A percentile compares a stretch with the other conserved stretches of the same genome.
These are phyloP conservation scores for Crematogaster levior DNA, from an alignment of 2,888 invertebrate genomes.

Conservation along the genomic window DNA sequence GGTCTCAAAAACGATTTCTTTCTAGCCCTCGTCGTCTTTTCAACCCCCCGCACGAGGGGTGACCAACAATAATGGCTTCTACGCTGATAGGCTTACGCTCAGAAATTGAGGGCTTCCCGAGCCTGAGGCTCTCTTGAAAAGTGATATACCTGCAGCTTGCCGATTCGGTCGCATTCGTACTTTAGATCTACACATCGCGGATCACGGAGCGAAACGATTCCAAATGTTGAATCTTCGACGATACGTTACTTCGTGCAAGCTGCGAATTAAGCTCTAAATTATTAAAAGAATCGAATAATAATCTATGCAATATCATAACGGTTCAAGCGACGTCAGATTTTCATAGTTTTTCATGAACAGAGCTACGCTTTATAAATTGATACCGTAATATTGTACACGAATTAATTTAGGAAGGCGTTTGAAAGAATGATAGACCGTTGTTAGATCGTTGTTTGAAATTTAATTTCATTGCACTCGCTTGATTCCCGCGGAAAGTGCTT, in stretches of 20 bases:
- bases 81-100: slow-evolving; percentile 70
- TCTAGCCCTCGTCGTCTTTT: slow-evolving; percentile 61
- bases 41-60: slow-evolving; percentile 63
- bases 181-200: neutral
- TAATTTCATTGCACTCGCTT: slow-evolving; percentile 67
- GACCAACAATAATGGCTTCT: slow-evolving; percentile 71
- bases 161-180: slow-evolving; percentile 8
- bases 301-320: neutral
- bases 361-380: slow-evolving; percentile 1
- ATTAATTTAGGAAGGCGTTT: slow-evolving; percentile 35
- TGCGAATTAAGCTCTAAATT: neutral
- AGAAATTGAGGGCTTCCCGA: slow-evolving; percentile 64
- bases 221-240: neutral
- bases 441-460: slow-evolving; percentile 56
- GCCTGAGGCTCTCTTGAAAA: slow-evolving; percentile 58
- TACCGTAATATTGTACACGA: neutral
- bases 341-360: neutral
- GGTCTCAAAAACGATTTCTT: slow-evolving; percentile 69
- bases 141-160: slow-evolving; percentile 64
- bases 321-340: neutral
- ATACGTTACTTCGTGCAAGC: neutral
- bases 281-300: neutral
- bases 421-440: slow-evolving; percentile 43
- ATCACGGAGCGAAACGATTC: neutral
- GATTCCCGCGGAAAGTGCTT: slow-evolving; percentile 63